A percentile compares a stretch with the other conserved stretches of the same genome.
phyloP scores from a whole-genome alignment of 1,140 invertebrate genomes.

The Papilio xuthus region DNA sequence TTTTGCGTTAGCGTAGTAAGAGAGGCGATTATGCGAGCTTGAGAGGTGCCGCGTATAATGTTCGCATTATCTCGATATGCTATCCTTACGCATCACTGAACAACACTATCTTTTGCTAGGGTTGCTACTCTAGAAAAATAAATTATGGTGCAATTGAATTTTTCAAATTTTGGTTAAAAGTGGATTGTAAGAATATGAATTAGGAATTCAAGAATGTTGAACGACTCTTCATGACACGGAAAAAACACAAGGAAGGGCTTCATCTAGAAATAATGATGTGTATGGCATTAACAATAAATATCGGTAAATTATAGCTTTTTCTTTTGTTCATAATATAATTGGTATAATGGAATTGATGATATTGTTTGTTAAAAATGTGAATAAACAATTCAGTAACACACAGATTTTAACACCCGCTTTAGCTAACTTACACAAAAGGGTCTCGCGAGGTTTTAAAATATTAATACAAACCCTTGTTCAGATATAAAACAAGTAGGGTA shows the following conservation, averaged over 20 bases:
- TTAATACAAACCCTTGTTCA: conserved; percentile 60
- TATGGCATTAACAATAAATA: too few relatives aligned
- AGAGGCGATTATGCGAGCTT: conserved; percentile 68
- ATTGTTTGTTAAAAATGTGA: background rate
- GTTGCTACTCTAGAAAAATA: conserved; percentile 6
- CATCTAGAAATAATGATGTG: too few relatives aligned
- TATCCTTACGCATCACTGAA: conserved; percentile 59
- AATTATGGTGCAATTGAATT: conserved; percentile 11
- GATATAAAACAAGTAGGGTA: conserved; percentile 68
- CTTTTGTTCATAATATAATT: too few relatives aligned
- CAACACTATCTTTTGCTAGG: conserved; percentile 40
- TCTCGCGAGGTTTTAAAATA: conserved; percentile 39
- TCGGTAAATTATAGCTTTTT: too few relatives aligned
- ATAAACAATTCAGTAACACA: background rate
- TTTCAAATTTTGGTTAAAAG: background rate
- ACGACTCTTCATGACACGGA: too few relatives aligned
- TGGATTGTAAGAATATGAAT: background rate
- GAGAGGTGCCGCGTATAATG: conserved; percentile 75
- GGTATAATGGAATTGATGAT: too few relatives aligned
- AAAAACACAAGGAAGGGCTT: too few relatives aligned
- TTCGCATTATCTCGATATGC: conserved; percentile 72
- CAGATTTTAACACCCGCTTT: background rate
- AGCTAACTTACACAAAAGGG: conserved; percentile 20
- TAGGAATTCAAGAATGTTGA: background rate
- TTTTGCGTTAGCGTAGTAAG: conserved; percentile 61